Base-by-base conservation (phyloP, 2,888 invertebrate species). In the Amphimallon solstitiale region DNA sequence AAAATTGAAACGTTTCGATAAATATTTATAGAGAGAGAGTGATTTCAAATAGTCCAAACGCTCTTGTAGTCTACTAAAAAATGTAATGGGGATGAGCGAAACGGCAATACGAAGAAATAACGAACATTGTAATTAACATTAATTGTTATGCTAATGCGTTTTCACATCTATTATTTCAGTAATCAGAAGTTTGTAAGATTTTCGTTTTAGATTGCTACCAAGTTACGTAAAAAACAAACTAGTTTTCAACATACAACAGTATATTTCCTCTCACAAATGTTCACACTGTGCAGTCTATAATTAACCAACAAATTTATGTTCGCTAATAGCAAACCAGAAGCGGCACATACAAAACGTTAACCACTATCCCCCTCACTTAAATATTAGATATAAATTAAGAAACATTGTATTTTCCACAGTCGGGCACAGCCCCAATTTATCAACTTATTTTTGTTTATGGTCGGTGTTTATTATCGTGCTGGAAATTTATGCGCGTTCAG, bases 231-330 rank as follows among this genome's bases (percentile, higher is more conserved):
- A 59, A 59, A 59, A 59, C 56, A 56, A 56, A 56, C 56, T 40
- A 56, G 43, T 59, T 59, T 59, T 59, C 43, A 43, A 43, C 56
- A 17, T 7, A 38, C 43, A 29, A 59, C 37, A 12, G n/a, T 38
- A 38, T 43, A 43, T 59, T 54, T 29, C 66, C 52, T 15, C 51
- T 61, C 34, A 17, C 35, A 49, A 49, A 61, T 51, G 60, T 54
- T 66, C 51, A 45, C 61, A 61, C 51, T 61, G 23, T 21, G 45
- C 37, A 34, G 45, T 21, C 51, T 61, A 52, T 66, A 61, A 66
- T 66, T 60, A 66, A 51, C 51, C 23, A 43, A 29, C 45, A 45
- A 52, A 61, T 66, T 66, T 66, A 66, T 66, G 52, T 64, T 45
- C 43, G 43, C 56, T 59, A 59, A 59, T 59, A 59, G 56, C 56